Evolutionary conservation across 2,888 invertebrate genomes (phyloP).

Genomic region (Lithophane socia): DNA sequence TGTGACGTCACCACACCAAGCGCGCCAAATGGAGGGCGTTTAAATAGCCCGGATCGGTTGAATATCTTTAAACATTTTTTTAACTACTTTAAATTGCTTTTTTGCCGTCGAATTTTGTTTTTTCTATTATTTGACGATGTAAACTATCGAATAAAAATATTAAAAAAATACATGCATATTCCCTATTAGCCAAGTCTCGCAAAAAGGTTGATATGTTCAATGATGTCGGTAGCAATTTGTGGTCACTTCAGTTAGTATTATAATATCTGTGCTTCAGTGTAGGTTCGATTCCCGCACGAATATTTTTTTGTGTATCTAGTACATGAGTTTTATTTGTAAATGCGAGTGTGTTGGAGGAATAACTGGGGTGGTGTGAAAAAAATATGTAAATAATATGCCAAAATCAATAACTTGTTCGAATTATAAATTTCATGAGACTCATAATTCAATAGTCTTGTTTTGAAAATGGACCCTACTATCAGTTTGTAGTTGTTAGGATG

Average conservation of each 20-base stretch:
- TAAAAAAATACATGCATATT: no score
- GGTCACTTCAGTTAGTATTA: background rate
- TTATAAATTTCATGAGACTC: background rate
- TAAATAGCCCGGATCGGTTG: no score
- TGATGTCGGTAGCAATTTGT: background rate
- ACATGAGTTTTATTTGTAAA: background rate
- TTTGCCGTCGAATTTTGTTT: no score
- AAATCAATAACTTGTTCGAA: background rate
- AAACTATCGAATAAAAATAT: no score
- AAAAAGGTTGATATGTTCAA: background rate
- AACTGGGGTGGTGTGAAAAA: background rate
- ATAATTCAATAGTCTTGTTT: background rate
- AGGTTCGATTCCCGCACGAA: background rate
- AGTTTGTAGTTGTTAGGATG: background rate
- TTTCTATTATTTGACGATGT: no score
- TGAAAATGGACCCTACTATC: background rate
- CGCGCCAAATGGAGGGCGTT: no score
- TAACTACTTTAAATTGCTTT: no score
- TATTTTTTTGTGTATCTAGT: background rate
- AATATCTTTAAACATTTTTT: no score
- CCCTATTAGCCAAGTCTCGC: background rate
- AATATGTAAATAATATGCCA: background rate
- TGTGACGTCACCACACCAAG: no score
- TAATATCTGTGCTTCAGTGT: no score
- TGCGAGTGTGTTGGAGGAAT: background rate